Evolutionary conservation across 1,140 invertebrate species (phyloP), one percentile per base, ranked within the genome.

Genomic region (Colletes gigas): DNA sequence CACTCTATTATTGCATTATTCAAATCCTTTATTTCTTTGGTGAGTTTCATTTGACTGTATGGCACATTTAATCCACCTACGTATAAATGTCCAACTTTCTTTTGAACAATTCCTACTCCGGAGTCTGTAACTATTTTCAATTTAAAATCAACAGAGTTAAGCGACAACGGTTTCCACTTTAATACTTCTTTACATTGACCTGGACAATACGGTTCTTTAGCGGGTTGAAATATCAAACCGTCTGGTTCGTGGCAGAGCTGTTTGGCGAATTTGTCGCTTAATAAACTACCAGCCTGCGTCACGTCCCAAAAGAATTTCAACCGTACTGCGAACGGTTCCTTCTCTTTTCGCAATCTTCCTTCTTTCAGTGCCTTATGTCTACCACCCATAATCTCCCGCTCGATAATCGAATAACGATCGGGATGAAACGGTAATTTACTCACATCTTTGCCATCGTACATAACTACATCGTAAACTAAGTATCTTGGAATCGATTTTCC

Each of bases 1-100:
- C 99, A 99, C 94, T 99, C 99, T 57, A 99, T 96, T 65, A 99
- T 99, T 93, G 99, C 99, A 84, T 97, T 97, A 92, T 99, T 95
- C 57, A 98, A 93, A 66, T 97, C 94, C 83, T 96, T 96, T 0
- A 99, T 88, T 1, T 95, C 94, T 92, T 97, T 98, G 0, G 94
- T 96, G 7, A 96, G 94, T 92, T 97, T 98, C 90, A 99, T 98
- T 63, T 91, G 89, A 4, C 92, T 94, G 89, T 97, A 98, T 0
- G 96, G 96, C 14, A 94, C 91, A 6, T 94, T 91, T 0, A 94
- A 86, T 54, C 96, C 95, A 10, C 97, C 97, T 1, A 98, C 98
- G 91, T 94, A 99, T 8, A 99, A 94, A 39, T 96, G 93, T 2
- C 97, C 97, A 62, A 97, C 93, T 92, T 96, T 97, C 50, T 93